Evolutionary conservation across 92 coral and sea anemone genomes (phyloP).

Genomic region (Bergia sp.): DNA sequence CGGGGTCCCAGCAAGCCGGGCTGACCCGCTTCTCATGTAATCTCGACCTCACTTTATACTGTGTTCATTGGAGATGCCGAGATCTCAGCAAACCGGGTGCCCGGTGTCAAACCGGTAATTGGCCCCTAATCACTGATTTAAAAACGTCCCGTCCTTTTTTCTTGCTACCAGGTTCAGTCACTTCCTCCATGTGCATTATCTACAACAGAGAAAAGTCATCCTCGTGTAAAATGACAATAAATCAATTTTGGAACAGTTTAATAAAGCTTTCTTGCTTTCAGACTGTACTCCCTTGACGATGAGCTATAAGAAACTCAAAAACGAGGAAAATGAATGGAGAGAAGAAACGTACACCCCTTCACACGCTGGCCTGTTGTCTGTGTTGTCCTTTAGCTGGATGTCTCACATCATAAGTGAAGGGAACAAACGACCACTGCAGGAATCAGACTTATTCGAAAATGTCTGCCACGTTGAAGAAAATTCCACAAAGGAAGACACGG

Average conservation of each 20-base stretch:
- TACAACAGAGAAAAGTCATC: background rate
- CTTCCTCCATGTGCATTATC: background rate
- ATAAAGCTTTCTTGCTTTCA: background rate
- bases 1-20: too few species aligned
- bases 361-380: slow-evolving; percentile 17
- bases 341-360: background rate
- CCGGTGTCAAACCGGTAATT: too few species aligned
- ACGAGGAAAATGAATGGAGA: background rate
- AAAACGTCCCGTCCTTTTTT: too few species aligned
- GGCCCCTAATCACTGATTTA: too few species aligned
- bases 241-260: background rate
- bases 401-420: slow-evolving; percentile 48
- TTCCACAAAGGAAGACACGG: slow-evolving; percentile 45
- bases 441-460: slow-evolving; percentile 34
- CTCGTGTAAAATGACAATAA: background rate
- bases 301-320: slow-evolving; percentile 29
- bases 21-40: too few species aligned
- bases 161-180: background rate
- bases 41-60: too few species aligned
- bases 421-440: slow-evolving; percentile 46
- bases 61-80: too few species aligned
- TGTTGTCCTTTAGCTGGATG: slow-evolving; percentile 47
- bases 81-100: too few species aligned
- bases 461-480: slow-evolving; percentile 33
- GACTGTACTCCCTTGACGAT: background rate